phyloP scores from a whole-genome alignment of 2,113 vertebrate genomes.

The Nesoenas mayeri region DNA sequence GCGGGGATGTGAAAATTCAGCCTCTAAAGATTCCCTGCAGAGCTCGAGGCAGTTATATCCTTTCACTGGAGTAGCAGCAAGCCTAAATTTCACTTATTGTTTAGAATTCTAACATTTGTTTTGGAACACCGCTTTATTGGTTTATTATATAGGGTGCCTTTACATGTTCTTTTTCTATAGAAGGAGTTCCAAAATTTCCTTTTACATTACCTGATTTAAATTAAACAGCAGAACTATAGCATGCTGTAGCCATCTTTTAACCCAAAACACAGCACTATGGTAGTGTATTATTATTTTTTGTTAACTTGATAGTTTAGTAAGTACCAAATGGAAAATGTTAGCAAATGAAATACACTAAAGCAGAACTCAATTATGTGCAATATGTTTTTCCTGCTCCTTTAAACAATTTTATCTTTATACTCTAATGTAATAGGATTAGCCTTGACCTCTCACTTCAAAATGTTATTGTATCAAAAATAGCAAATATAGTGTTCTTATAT shows the following conservation, averaged over 20 bases:
- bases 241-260: background rate
- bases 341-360: background rate
- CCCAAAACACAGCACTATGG: background rate
- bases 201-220: background rate
- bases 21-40: background rate
- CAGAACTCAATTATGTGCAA: background rate
- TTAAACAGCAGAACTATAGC: background rate
- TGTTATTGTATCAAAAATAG: background rate
- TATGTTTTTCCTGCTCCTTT: background rate
- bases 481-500: background rate
- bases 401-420: background rate
- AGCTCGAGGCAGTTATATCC: background rate
- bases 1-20: background rate
- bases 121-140: background rate
- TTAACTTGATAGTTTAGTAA: background rate
- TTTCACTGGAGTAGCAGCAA: background rate
- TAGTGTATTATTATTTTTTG: background rate
- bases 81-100: background rate
- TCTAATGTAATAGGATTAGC: background rate
- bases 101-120: background rate
- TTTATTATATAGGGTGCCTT: background rate
- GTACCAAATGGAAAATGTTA: background rate
- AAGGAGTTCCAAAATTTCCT: background rate
- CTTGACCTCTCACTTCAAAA: background rate
- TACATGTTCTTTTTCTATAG: background rate